Conservation (phyloP, 2,113 vertebrate species). For the Charadrius vociferus region DNA sequence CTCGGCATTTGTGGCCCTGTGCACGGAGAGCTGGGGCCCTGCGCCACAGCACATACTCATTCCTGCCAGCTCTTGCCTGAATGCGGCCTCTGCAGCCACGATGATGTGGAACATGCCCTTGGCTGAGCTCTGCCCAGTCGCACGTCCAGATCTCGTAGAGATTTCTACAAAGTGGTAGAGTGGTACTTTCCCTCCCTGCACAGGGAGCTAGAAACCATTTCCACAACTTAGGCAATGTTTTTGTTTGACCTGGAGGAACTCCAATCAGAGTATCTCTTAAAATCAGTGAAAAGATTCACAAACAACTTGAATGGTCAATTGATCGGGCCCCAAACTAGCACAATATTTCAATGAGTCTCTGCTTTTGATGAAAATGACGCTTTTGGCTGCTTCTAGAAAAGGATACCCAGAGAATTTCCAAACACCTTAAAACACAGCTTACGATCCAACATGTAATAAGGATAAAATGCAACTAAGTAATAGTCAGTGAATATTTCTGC, state of each 20-base stretch:
- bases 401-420: not conserved
- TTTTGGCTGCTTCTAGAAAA: not conserved
- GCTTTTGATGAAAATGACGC: not conserved
- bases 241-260: not conserved
- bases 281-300: not conserved
- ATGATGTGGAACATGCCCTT: not conserved
- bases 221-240: not conserved
- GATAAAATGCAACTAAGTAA: not conserved
- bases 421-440: not conserved
- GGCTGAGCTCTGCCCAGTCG: not conserved
- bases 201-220: rapidly evolving
- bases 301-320: no score
- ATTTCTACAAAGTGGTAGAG: no score
- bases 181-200: no score
- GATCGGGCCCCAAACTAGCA: rapidly evolving
- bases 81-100: rapidly evolving
- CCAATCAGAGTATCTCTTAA: not conserved
- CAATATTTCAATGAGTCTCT: not conserved
- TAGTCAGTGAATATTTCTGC: not conserved
- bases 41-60: rapidly evolving
- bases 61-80: no score
- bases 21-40: not conserved
- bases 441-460: not conserved
- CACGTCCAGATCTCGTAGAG: not conserved
- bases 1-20: rapidly evolving